Percentiles rank a stretch among this genome's conserved stretches.
phyloP scores from a whole-genome alignment of 92 coral and sea anemone species.

The Plumapathes pennacea region DNA sequence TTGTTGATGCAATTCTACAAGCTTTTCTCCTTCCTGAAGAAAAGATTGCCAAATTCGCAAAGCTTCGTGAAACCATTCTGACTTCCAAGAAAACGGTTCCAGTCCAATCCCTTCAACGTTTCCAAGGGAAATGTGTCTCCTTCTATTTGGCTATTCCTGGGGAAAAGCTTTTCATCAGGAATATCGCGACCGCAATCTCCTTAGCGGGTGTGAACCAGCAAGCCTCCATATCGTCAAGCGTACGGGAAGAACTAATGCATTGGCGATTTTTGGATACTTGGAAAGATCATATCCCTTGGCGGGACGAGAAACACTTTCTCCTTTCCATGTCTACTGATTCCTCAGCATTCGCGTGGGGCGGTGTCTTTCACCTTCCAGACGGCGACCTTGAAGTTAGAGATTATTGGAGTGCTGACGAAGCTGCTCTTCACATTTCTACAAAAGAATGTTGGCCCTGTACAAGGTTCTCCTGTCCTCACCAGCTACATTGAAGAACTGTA shows the following conservation, averaged over 20 bases:
- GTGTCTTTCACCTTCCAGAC: conserved; percentile 8
- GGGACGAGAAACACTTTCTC: conserved; percentile 11
- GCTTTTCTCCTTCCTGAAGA: conserved; percentile 15
- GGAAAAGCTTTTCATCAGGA: conserved; percentile 33
- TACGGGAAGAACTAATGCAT: not conserved
- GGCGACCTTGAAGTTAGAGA: not conserved
- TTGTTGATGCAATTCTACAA: conserved; percentile 15
- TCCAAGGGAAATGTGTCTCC: conserved; percentile 49
- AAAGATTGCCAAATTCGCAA: conserved; percentile 12
- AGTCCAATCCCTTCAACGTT: conserved; percentile 29
- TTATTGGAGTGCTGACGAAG: conserved; percentile 10
- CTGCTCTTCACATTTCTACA: conserved; percentile 2
- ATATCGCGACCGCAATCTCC: conserved; percentile 24
- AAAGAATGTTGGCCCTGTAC: conserved; percentile 12
- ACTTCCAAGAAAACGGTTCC: not conserved
- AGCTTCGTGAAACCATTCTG: not conserved
- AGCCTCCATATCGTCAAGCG: not conserved
- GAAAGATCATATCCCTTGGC: conserved; percentile 29
- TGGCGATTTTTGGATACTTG: conserved; percentile 27
- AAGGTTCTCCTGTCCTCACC: conserved; percentile 18
- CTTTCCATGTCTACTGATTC: conserved; percentile 12
- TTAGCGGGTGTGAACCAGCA: not conserved
- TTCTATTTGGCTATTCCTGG: conserved; percentile 55
- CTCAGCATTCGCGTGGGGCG: conserved; percentile 34
- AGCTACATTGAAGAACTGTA: conserved; percentile 1